phyloP scores from a whole-genome alignment of 2,797 vertebrate genomes.

The Prionace glauca region DNA sequence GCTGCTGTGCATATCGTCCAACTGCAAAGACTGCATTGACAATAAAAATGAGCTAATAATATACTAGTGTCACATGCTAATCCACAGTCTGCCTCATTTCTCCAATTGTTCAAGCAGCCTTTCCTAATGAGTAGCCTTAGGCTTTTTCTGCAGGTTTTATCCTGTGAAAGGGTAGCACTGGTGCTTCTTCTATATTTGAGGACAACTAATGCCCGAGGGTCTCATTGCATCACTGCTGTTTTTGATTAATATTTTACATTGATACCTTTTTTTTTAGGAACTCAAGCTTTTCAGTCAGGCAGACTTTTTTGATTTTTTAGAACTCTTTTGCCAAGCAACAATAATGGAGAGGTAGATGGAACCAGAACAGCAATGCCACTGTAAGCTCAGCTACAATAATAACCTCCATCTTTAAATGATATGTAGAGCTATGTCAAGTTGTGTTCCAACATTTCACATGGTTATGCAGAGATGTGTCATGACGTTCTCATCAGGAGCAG shows the following conservation, averaged over 20 bases:
- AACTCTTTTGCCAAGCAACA: neutral
- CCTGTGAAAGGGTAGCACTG: neutral
- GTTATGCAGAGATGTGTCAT: neutral
- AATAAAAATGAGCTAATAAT: conserved; percentile 22
- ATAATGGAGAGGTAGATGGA: neutral
- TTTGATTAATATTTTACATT: conserved; percentile 27
- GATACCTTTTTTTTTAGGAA: neutral
- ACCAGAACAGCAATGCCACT: neutral
- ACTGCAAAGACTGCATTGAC: neutral
- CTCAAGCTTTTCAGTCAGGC: neutral
- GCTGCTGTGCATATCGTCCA: neutral
- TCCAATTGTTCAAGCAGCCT: conserved; percentile 7
- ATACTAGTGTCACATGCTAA: conserved; percentile 27
- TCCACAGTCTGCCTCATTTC: neutral
- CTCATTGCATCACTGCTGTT: neutral
- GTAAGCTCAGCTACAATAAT: neutral
- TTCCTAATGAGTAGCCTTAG: conserved; percentile 25
- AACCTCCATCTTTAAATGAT: neutral
- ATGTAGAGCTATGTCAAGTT: neutral
- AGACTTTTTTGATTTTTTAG: neutral
- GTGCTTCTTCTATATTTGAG: neutral
- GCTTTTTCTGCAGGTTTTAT: neutral
- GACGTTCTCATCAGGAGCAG: neutral
- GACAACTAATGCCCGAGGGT: neutral
- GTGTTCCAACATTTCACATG: neutral